Base-by-base conservation (phyloP, 2,113 vertebrate genomes). In the Eidolon helvum region DNA sequence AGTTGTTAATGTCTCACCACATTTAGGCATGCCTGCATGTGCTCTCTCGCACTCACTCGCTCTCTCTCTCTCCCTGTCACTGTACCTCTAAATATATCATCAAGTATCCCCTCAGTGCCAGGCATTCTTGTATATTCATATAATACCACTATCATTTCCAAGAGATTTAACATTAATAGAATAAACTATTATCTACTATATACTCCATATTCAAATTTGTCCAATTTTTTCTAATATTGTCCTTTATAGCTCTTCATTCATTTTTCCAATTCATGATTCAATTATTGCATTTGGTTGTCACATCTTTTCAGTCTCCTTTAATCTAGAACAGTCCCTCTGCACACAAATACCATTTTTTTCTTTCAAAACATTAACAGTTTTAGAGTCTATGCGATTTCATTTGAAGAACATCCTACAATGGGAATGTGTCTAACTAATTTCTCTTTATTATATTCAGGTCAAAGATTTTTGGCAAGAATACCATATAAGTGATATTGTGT, bases 281-380 rank as follows among this genome's bases (percentile, higher is more conserved):
- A 65, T 87, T 22, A 63, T 4, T 80, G 11, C 11, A 77, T 38
- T 95, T 92, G 40, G 18, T 35, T 66, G 22, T 77, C 72, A 21
- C 80, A 35, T 19, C n/a, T 69, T 82, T 93, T 82, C 74, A 57
- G 50, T 91, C 48, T 97, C 10, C 45, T 95, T 96, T 69, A 72
- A 5, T 90, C 22, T 92, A 92, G 33, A 85, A 87, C 8, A 38
- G 45, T 91, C 38, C 40, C 28, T 80, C 10, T 4, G 1, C 22
- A 75, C 22, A 66, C 63, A 74, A 8, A 53, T 2, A 28, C 1
- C 7, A 8, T 38, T 43, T 88, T 35, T 53, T 7, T 16, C 71
- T 84, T 90, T 82, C 10, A 72, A 75, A 95, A 38, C 55, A 72
- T 0, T 86, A 45, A 50, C 10, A 88, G 87, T 85, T 96, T 90